Evolutionary conservation across 2,797 vertebrate species (phyloP).

Genomic region (Nannoperca australis): DNA sequence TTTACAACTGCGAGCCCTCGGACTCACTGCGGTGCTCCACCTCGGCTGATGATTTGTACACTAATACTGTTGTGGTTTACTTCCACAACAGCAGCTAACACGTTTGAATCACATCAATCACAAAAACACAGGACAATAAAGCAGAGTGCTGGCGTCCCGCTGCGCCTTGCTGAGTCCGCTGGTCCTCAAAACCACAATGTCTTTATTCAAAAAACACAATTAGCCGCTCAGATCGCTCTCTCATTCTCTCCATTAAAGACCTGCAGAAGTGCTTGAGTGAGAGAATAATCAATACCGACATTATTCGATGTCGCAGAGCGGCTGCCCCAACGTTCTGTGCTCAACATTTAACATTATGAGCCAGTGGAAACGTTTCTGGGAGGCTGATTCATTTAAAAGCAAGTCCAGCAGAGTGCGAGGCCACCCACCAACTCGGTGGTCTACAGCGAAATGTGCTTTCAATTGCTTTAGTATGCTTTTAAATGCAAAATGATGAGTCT

Average conservation of each 20-base stretch:
- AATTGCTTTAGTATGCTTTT: constrained; percentile 29
- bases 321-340: constrained; percentile 22
- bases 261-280: constrained; percentile 30
- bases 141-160: background rate
- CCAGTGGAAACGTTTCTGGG: constrained; percentile 45
- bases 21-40: background rate
- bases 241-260: constrained; percentile 20
- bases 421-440: constrained; percentile 34
- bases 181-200: background rate
- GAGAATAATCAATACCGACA: constrained; percentile 50
- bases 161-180: background rate
- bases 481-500: constrained; percentile 33
- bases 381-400: constrained; percentile 54
- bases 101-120: constrained; percentile 34
- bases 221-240: background rate
- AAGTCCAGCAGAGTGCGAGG: constrained; percentile 31
- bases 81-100: constrained; percentile 15
- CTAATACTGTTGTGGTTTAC: constrained; percentile 22
- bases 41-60: constrained; percentile 38
- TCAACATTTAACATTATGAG: constrained; percentile 49
- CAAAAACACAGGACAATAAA: background rate
- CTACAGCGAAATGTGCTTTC: constrained; percentile 46
- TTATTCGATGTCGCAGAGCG: constrained; percentile 52
- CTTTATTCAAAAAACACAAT: constrained; percentile 23
- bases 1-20: constrained; percentile 40